Percentiles rank a stretch among this genome's conserved stretches.
phyloP scores from a whole-genome alignment of 1,140 invertebrate species.

The Halyomorpha halys region DNA sequence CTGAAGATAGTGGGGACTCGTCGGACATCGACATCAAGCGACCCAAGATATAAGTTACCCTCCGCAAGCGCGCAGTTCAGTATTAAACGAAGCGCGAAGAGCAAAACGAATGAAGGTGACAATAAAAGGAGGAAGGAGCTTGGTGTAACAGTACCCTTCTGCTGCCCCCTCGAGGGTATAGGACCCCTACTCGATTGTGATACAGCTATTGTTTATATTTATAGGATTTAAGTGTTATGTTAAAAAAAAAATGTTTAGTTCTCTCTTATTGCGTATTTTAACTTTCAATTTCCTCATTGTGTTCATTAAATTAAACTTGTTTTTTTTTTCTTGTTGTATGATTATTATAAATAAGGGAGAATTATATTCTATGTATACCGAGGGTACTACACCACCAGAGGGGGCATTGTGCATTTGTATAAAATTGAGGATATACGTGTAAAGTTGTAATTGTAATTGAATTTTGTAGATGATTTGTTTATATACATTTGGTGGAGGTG shows the following conservation, averaged over 20 bases:
- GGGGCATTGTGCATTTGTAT: conserved; percentile 17
- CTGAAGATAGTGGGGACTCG: conserved; percentile 34
- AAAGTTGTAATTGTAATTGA: conserved; percentile 24
- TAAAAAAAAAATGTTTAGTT: conserved; percentile 11
- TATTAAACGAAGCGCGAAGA: conserved; percentile 2
- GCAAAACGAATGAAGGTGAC: not conserved
- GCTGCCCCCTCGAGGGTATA: conserved; percentile 1
- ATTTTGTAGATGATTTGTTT: conserved; percentile 27
- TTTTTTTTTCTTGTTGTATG: conserved; percentile 4
- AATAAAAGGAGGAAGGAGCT: conserved; percentile 15
- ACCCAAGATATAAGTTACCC: conserved; percentile 32
- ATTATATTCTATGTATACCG: conserved; percentile 13
- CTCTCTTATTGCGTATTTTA: not conserved
- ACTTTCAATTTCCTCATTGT: conserved; percentile 14
- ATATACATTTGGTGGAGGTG: conserved; percentile 26
- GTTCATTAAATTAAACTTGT: conserved; percentile 12
- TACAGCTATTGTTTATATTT: conserved; percentile 21
- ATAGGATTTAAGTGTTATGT: conserved; percentile 3
- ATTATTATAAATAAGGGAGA: conserved; percentile 13
- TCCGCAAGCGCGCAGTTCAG: not conserved
- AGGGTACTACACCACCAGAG: conserved; percentile 2
- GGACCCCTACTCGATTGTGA: conserved; percentile 9
- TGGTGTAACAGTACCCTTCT: not conserved
- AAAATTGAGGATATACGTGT: conserved; percentile 20
- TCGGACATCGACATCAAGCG: conserved; percentile 35